phyloP scores from a whole-genome alignment of 2,113 vertebrate genomes.

The Lophura nycthemera region DNA sequence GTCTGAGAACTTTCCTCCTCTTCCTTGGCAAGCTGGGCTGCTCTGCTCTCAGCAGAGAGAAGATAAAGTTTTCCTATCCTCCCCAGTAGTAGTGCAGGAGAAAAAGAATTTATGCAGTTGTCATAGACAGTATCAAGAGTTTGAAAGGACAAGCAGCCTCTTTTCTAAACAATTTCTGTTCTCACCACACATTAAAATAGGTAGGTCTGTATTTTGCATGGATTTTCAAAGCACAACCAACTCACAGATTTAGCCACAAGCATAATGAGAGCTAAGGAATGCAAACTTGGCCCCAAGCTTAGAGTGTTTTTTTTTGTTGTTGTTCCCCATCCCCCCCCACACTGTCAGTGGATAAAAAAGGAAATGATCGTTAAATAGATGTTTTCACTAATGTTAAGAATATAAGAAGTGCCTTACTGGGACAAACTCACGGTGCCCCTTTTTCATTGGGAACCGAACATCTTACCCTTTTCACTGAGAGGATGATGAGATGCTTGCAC shows the following conservation, averaged over 20 bases:
- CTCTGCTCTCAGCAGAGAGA: not conserved
- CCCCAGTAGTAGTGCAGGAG: not conserved
- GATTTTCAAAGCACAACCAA: not conserved
- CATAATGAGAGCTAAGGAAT: not conserved
- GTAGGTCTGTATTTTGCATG: not conserved
- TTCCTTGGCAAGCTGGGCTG: not conserved
- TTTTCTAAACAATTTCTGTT: not conserved
- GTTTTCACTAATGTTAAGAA: not conserved
- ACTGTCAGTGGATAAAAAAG: accelerated
- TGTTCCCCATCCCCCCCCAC: no score
- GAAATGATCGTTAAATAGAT: accelerated
- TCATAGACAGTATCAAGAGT: not conserved
- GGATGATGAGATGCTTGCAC: no score
- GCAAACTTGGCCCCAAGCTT: not conserved
- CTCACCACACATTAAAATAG: not conserved
- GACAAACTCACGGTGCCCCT: not conserved
- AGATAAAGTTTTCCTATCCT: not conserved
- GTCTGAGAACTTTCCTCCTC: not conserved
- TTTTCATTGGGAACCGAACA: not conserved
- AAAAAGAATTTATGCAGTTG: not conserved
- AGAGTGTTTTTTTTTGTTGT: not conserved
- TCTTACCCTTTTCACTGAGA: no score
- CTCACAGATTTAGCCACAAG: not conserved
- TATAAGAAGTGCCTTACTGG: not conserved
- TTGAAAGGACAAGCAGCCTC: not conserved